Conservation (phyloP, 2,888 invertebrate species). For the Hyposoter didymator region DNA sequence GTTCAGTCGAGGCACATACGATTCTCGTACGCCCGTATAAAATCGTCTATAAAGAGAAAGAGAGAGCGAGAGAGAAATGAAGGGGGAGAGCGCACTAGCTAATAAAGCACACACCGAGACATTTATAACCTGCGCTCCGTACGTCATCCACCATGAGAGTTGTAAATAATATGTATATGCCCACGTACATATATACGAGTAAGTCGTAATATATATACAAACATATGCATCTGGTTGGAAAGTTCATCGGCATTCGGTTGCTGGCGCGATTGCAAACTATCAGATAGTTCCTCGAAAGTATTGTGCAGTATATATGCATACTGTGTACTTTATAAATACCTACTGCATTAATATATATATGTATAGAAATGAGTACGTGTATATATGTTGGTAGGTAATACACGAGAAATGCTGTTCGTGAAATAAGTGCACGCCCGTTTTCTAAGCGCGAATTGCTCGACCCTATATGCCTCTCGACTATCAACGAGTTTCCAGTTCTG, state of each 20-base stretch:
- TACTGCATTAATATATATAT: conserved; percentile 23
- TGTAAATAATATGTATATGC: conserved; percentile 65
- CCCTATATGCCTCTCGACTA: conserved; percentile 59
- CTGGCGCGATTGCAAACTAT: conserved; percentile 66
- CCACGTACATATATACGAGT: conserved; percentile 32
- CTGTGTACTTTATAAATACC: conserved; percentile 29
- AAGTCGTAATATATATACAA: conserved; percentile 10
- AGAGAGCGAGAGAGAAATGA: conserved; percentile 49
- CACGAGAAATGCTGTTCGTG: conserved; percentile 61
- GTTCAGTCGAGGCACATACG: conserved; percentile 41
- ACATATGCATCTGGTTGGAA: conserved; percentile 63
- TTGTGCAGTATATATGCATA: conserved; percentile 33
- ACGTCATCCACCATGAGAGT: conserved; percentile 65
- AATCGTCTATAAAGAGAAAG: conserved; percentile 40
- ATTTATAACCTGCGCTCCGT: conserved; percentile 65
- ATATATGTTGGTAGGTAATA: conserved; percentile 25
- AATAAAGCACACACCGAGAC: conserved; percentile 69
- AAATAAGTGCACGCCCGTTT: conserved; percentile 66
- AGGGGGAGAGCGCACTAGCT: conserved; percentile 68
- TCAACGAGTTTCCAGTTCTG: conserved; percentile 53
- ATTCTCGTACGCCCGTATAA: conserved; percentile 62
- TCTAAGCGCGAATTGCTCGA: conserved; percentile 55
- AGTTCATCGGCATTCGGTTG: conserved; percentile 68
- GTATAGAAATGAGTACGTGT: conserved; percentile 13
- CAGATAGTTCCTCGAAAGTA: conserved; percentile 67